phyloP scores from a whole-genome alignment of 1,140 invertebrate species.

The Hypsibius dujardini region DNA sequence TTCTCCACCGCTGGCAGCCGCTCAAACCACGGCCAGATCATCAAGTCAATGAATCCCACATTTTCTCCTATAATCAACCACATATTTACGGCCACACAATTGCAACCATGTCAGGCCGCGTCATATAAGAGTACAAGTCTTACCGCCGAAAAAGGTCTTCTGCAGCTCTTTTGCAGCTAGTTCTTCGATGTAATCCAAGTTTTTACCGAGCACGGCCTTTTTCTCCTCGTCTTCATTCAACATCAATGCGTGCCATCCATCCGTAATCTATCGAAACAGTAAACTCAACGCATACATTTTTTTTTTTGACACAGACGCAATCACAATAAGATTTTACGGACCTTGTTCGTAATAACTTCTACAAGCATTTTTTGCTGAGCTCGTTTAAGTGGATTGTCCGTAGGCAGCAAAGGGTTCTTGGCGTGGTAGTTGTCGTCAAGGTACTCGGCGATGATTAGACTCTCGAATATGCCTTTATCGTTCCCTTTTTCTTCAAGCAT shows the following conservation, averaged over 20 bases:
- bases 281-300: no score
- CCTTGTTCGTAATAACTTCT: neutral
- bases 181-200: neutral
- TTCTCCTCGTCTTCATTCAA: neutral
- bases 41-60: neutral
- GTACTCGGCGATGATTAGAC: constrained; percentile 60
- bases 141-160: no score
- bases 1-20: constrained; percentile 4
- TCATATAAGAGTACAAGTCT: no score
- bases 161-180: neutral
- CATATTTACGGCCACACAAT: no score
- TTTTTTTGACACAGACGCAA: no score
- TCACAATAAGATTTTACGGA: neutral
- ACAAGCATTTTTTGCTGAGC: constrained; percentile 13
- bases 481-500: constrained; percentile 28
- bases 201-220: neutral
- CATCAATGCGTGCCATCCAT: no score
- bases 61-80: no score
- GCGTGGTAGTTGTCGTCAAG: constrained; percentile 44
- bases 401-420: neutral
- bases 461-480: constrained; percentile 51
- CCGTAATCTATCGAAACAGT: no score
- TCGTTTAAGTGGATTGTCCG: neutral
- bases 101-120: no score
- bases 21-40: constrained; percentile 14